Evolutionary conservation across 1,140 invertebrate genomes (phyloP), one percentile per base, ranked within the genome.

Genomic region (Drosophila melanogaster): DNA sequence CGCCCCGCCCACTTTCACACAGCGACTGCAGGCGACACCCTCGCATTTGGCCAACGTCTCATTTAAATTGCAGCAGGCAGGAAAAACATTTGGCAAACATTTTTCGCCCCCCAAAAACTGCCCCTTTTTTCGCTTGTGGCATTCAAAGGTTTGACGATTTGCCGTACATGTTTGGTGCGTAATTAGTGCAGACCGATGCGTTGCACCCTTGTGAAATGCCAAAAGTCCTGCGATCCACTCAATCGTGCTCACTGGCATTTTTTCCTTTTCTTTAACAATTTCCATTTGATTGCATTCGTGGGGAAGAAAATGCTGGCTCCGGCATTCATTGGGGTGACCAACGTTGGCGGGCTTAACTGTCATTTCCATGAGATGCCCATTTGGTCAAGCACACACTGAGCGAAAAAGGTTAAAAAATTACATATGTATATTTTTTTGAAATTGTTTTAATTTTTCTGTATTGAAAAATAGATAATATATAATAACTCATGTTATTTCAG

Each of bases 221-320:
- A 15, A 30, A 30, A 47, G 33, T 58, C 24, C 55, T 66, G 72
- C 35, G 22, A 40, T 40, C 43, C 83, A 87, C 41, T 74, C 60
- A 67, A 69, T 78, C 81, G 83, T 85, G 46, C 53, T 58, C 74
- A 58, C 57, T 35, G 17, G 51, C 62, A 64, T 71, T 71, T 77
- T 3, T 60, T 61, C 67, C 69, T 53, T 79, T 83, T 83, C 81
- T 81, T 76, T 81, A 86, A 86, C 81, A 78, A 87, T 87, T 87
- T 87, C 83, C 83, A 87, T 89, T 89, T 89, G 84, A 87, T 84
- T 87, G 83, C 83, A 89, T 83, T 58, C 79, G 79, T n/a, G 62
- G 26, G 24, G 58, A 43, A 2, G 26, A 19, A 57, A 56, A 12
- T 19, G 64, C 37, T 46, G 55, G 8, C 51, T 35, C 4, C 33